Conservation (phyloP, 2,113 vertebrate genomes). For the Zingel zingel region DNA sequence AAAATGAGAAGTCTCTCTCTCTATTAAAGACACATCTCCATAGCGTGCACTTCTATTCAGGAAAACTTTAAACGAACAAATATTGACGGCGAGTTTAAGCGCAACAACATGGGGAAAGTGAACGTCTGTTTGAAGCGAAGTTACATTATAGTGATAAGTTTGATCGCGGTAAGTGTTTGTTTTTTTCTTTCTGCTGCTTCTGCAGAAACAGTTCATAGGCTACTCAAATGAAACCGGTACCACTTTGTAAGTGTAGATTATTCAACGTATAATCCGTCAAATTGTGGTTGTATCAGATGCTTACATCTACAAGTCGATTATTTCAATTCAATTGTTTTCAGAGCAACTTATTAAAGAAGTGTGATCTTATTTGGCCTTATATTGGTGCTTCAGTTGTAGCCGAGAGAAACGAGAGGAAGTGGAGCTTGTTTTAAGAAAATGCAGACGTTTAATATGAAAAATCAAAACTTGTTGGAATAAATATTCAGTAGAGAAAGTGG, state of each 20-base stretch:
- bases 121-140: conserved; percentile 56
- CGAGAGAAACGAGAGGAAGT: neutral
- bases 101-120: conserved; percentile 60
- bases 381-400: neutral
- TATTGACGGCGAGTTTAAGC: neutral
- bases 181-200: neutral
- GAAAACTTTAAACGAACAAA: neutral
- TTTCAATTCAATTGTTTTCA: neutral
- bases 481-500: no score
- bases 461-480: neutral
- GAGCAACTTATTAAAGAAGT: neutral
- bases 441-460: neutral
- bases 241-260: neutral
- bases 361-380: neutral
- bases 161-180: conserved; percentile 63
- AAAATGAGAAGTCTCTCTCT: no score
- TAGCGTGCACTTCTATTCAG: fast-evolving
- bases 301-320: no score
- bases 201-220: neutral
- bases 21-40: neutral
- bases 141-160: conserved; percentile 26
- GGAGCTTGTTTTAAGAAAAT: neutral
- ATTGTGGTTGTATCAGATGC: neutral
- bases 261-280: neutral
- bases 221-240: neutral